phyloP scores from a whole-genome alignment of 2,113 vertebrate genomes.

The Empidonax alnorum region DNA sequence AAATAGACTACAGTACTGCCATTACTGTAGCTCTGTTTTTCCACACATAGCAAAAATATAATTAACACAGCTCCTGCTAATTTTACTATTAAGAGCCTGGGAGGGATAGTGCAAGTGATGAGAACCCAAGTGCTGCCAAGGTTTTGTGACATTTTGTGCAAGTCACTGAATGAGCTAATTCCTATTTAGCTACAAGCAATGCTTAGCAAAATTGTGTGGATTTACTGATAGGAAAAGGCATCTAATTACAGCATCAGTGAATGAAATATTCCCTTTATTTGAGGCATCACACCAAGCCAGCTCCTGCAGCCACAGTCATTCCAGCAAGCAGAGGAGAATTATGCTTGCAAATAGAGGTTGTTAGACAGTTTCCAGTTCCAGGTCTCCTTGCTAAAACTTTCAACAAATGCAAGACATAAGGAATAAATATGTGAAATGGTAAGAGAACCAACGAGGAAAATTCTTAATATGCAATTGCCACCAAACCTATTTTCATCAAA shows the following conservation, averaged over 20 bases:
- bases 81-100: not conserved
- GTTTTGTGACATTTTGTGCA: not conserved
- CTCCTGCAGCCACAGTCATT: not conserved
- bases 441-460: not conserved
- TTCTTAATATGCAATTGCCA: not conserved
- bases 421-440: not conserved
- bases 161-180: not conserved
- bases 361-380: not conserved
- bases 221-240: not conserved
- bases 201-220: not conserved
- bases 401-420: not conserved
- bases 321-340: not conserved
- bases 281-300: not conserved
- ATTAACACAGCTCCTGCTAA: constrained; percentile 12
- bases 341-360: not conserved
- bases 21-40: not conserved
- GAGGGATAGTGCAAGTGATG: not conserved
- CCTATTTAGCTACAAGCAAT: not conserved
- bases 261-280: not conserved
- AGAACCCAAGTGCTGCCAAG: not conserved
- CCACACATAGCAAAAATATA: not conserved
- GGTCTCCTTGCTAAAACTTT: not conserved
- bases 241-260: not conserved
- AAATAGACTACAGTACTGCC: not conserved
- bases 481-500: not conserved